These are phyloP conservation scores for pig (Sus scrofa) DNA, from an alignment of 2,113 vertebrate genomes.

Conservation along the genomic window DNA sequence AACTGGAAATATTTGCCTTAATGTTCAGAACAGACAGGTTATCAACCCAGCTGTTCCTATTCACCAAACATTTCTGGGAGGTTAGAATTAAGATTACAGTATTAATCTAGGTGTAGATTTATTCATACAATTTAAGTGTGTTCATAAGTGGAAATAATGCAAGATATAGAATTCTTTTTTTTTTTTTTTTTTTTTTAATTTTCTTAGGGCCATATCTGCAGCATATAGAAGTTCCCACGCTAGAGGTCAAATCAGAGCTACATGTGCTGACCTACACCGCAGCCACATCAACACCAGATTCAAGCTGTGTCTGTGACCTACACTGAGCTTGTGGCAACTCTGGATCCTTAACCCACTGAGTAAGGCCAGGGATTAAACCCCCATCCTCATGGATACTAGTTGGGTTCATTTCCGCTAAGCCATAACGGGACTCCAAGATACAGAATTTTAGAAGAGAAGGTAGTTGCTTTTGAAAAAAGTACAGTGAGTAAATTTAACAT, in stretches of 20 bases:
- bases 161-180: not conserved
- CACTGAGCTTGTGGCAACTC: too few species aligned
- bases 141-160: not conserved
- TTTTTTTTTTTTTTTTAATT: too few species aligned
- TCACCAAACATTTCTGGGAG: not conserved
- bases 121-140: not conserved
- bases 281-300: too few species aligned
- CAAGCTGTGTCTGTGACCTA: too few species aligned
- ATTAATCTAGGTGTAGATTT: not conserved
- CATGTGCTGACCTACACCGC: too few species aligned
- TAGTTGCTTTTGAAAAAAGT: not conserved
- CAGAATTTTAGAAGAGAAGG: slow-evolving; percentile 27
- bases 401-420: too few species aligned
- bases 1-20: not conserved
- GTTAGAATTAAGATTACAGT: not conserved
- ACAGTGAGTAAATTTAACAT: not conserved
- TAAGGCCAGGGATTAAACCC: too few species aligned
- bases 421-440: not conserved
- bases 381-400: too few species aligned
- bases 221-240: too few species aligned
- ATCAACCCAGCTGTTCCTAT: not conserved
- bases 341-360: too few species aligned
- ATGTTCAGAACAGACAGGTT: not conserved
- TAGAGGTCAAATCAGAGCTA: too few species aligned
- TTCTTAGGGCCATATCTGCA: too few species aligned